phyloP scores from a whole-genome alignment of 2,113 vertebrate species.

The Alosa alosa region DNA sequence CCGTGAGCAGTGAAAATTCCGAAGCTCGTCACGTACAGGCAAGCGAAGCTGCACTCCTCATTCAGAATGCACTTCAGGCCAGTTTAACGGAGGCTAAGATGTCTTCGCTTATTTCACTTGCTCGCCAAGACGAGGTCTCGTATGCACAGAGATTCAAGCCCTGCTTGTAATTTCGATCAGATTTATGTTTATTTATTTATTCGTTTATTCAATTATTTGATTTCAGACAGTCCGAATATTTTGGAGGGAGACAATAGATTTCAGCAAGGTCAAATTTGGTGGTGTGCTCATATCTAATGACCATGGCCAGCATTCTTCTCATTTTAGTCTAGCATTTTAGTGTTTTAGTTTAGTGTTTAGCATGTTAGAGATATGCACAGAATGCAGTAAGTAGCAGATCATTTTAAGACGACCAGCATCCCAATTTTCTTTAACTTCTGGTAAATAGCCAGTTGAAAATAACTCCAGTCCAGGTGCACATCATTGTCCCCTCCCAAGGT shows the following conservation, averaged over 20 bases:
- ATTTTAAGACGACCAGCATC: background rate
- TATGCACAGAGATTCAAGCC: constrained; percentile 32
- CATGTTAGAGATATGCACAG: background rate
- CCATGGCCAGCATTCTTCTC: background rate
- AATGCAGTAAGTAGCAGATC: background rate
- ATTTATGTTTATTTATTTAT: background rate
- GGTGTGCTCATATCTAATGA: background rate
- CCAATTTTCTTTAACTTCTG: constrained; percentile 29
- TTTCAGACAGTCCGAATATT: constrained; percentile 51
- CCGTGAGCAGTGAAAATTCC: constrained; percentile 87
- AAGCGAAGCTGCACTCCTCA: constrained; percentile 69
- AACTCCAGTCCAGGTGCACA: constrained; percentile 1
- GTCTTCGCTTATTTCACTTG: constrained; percentile 88
- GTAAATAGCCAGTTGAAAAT: background rate
- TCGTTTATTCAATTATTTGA: background rate
- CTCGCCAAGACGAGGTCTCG: constrained; percentile 60
- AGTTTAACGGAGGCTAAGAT: constrained; percentile 92
- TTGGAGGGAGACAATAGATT: constrained; percentile 52
- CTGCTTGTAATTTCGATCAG: background rate
- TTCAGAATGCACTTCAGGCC: constrained; percentile 90
- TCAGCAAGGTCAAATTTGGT: background rate
- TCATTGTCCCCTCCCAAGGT: constrained; percentile 56
- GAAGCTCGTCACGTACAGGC: constrained; percentile 94
- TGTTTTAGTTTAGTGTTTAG: no score
- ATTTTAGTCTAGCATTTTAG: background rate